Percentiles rank a stretch among this genome's conserved stretches.
phyloP scores from a whole-genome alignment of 2,797 vertebrate genomes.

The Onychomys leucogaster region DNA sequence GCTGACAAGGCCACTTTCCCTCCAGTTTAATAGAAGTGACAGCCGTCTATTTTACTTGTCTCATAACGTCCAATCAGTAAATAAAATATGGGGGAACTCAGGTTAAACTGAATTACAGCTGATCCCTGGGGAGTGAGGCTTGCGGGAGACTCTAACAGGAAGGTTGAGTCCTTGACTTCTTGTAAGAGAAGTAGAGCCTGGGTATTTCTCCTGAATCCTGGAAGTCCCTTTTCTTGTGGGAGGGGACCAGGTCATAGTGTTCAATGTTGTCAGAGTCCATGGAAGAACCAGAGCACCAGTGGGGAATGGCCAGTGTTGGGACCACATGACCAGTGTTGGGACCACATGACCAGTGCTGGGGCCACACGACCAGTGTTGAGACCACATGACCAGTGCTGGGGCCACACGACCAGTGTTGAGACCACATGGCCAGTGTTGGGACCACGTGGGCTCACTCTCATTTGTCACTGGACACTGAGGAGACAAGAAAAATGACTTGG shows the following conservation, averaged over 20 bases:
- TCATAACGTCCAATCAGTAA: slow-evolving; percentile 85
- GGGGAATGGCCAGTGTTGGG: not conserved
- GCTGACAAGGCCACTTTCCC: slow-evolving; percentile 81
- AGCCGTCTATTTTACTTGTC: slow-evolving; percentile 85
- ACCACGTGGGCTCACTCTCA: not conserved
- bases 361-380: too few species aligned
- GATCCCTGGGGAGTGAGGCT: slow-evolving; percentile 77
- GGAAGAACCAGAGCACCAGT: not conserved
- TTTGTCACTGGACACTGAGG: not conserved
- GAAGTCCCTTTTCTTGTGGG: not conserved
- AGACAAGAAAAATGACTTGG: not conserved
- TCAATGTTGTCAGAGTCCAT: not conserved
- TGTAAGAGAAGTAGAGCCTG: slow-evolving; percentile 29
- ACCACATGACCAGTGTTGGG: not conserved
- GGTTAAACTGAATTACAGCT: slow-evolving; percentile 85
- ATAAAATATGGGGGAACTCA: slow-evolving; percentile 87
- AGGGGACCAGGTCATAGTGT: not conserved
- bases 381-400: too few species aligned
- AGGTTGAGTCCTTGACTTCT: slow-evolving; percentile 54
- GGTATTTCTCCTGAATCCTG: slow-evolving; percentile 28
- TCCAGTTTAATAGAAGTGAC: slow-evolving; percentile 85
- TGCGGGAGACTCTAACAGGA: slow-evolving; percentile 51
- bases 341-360: too few species aligned
- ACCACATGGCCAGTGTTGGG: too few species aligned
- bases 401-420: too few species aligned